phyloP scores from a whole-genome alignment of 2,113 vertebrate species.

The Coreoperca whiteheadi region DNA sequence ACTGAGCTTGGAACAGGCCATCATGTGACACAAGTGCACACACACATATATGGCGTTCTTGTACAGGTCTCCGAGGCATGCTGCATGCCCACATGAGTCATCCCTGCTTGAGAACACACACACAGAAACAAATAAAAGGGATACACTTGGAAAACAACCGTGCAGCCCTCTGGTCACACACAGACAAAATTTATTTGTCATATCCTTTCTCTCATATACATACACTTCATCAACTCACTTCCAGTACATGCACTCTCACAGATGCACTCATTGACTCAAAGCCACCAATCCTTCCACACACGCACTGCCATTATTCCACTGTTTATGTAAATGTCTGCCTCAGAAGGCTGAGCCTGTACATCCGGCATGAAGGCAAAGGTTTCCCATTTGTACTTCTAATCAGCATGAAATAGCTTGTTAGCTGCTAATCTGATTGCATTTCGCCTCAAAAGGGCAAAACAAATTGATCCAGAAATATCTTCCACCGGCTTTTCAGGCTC shows the following conservation, averaged over 20 bases:
- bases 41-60: not conserved
- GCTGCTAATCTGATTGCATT: constrained; percentile 52
- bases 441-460: constrained; percentile 20
- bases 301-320: constrained; percentile 8
- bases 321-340: constrained; percentile 7
- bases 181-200: not conserved
- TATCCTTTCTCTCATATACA: not conserved
- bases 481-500: not conserved
- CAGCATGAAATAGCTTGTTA: constrained; percentile 49
- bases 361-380: not conserved
- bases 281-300: not conserved
- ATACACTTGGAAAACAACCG: not conserved
- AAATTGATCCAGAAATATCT: constrained; percentile 32
- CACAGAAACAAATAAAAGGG: not conserved
- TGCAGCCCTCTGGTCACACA: not conserved
- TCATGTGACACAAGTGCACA: not conserved
- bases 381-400: constrained; percentile 20
- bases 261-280: constrained; percentile 3
- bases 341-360: not conserved
- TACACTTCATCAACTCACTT: not conserved
- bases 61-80: not conserved
- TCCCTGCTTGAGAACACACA: not conserved
- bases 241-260: not conserved
- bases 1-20: not conserved
- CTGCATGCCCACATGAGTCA: not conserved